These are phyloP conservation scores for Geodia barretti DNA, from an alignment of 37 sponge, comb jelly and placozoan species.

Conservation along the genomic window DNA sequence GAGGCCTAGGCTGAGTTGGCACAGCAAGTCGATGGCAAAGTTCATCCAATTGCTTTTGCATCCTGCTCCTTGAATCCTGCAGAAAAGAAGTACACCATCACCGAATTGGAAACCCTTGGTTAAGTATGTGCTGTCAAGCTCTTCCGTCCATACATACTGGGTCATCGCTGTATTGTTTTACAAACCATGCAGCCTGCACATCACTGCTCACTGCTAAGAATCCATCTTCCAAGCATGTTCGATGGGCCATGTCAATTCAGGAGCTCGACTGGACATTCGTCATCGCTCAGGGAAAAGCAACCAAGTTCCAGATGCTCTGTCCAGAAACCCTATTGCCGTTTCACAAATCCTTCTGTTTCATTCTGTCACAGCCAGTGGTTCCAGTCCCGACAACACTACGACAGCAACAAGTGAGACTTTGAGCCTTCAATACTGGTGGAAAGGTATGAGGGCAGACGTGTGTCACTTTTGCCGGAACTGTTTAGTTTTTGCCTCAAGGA, in stretches of 20 bases:
- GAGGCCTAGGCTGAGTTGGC: conserved; percentile 54
- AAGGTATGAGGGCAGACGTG: conserved; percentile 46
- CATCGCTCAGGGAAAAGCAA: conserved; percentile 43
- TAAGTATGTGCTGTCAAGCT: conserved; percentile 24
- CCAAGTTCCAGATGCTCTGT: conserved; percentile 35
- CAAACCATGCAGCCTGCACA: conserved; percentile 51
- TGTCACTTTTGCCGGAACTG: conserved; percentile 26
- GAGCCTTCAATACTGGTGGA: conserved; percentile 52
- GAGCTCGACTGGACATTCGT: conserved; percentile 41
- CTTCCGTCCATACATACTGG: conserved; percentile 44
- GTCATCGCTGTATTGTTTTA: conserved; percentile 18
- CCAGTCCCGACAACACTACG: too few species aligned
- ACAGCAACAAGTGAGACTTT: conserved; percentile 14
- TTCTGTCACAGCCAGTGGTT: too few species aligned
- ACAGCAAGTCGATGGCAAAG: conserved; percentile 14
- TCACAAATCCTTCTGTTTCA: too few species aligned
- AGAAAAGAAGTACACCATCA: conserved; percentile 32
- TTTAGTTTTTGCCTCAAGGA: conserved; percentile 37
- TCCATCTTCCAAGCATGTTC: conserved; percentile 37
- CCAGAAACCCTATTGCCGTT: conserved; percentile 33
- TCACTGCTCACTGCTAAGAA: conserved; percentile 8
- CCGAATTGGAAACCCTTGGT: conserved; percentile 56
- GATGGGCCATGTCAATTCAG: conserved; percentile 52
- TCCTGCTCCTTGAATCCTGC: not conserved
- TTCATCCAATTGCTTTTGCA: conserved; percentile 36